A percentile compares a stretch with the other conserved stretches of the same genome.
phyloP scores from a whole-genome alignment of 2,113 vertebrate species.

The Rhea pennata region DNA sequence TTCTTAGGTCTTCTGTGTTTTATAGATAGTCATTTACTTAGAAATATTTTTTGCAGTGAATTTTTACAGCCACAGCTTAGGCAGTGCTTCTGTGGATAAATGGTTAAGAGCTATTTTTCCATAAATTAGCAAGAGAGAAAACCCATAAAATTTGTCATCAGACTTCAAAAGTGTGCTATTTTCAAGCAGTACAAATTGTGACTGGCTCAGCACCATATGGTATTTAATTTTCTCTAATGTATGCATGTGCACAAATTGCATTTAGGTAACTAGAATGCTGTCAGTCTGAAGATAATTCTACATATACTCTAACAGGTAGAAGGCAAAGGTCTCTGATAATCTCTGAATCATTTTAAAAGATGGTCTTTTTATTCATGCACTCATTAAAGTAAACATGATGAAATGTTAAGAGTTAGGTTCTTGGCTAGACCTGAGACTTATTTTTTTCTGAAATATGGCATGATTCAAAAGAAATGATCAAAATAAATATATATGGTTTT shows the following conservation, averaged over 20 bases:
- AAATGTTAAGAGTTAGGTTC: not conserved
- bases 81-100: slow-evolving; percentile 40
- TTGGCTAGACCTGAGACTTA: not conserved
- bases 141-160: slow-evolving; percentile 68
- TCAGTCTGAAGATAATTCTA: slow-evolving; percentile 55
- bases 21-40: slow-evolving; percentile 32
- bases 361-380: not conserved
- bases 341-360: not conserved
- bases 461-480: not conserved
- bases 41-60: slow-evolving; percentile 32
- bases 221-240: slow-evolving; percentile 74
- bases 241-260: slow-evolving; percentile 64
- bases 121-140: slow-evolving; percentile 58
- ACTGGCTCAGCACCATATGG: slow-evolving; percentile 71
- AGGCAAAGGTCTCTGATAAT: not conserved
- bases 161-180: slow-evolving; percentile 64
- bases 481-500: not conserved
- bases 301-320: slow-evolving; percentile 16
- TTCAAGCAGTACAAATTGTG: slow-evolving; percentile 72
- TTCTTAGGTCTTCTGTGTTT: slow-evolving; percentile 2
- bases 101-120: slow-evolving; percentile 60
- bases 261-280: slow-evolving; percentile 50
- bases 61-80: slow-evolving; percentile 47
- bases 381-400: not conserved
- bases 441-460: not conserved